A percentile compares a stretch with the other conserved stretches of the same genome.
These are phyloP conservation scores for Phyllopteryx taeniolatus DNA, from an alignment of 2,113 vertebrate species.

Conservation along the genomic window DNA sequence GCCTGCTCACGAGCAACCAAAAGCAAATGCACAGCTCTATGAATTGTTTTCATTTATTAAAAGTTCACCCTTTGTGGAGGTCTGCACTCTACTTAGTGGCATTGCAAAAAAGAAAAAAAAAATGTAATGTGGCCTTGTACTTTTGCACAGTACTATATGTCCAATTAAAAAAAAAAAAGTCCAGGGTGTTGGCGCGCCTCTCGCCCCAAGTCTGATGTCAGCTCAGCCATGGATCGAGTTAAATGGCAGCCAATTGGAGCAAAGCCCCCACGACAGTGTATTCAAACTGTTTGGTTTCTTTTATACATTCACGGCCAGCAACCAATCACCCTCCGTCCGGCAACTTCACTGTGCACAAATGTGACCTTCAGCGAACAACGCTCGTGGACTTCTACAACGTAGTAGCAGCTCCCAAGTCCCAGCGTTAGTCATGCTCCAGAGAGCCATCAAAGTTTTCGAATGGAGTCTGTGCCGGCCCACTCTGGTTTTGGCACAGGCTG, in stretches of 20 bases:
- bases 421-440: not conserved
- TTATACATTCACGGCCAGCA: not conserved
- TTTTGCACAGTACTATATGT: not conserved
- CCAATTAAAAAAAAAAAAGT: not conserved
- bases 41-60: not conserved
- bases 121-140: not conserved
- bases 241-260: not conserved
- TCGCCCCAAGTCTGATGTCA: not conserved
- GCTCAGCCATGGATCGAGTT: not conserved
- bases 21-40: not conserved
- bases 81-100: not conserved
- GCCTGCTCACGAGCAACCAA: not conserved
- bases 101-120: not conserved
- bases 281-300: not conserved
- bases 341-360: not conserved
- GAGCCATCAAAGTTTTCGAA: constrained; percentile 13
- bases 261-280: not conserved
- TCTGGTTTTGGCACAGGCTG: constrained; percentile 18
- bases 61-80: not conserved
- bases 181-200: not conserved
- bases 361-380: not conserved
- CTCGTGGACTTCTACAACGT: not conserved
- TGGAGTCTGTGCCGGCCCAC: constrained; percentile 2
- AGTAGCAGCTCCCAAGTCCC: not conserved
- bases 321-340: not conserved